Percentiles rank a stretch among this genome's conserved stretches.
Evolutionary conservation across 1,140 invertebrate species (phyloP).

Genomic region (Camponotus floridanus): DNA sequence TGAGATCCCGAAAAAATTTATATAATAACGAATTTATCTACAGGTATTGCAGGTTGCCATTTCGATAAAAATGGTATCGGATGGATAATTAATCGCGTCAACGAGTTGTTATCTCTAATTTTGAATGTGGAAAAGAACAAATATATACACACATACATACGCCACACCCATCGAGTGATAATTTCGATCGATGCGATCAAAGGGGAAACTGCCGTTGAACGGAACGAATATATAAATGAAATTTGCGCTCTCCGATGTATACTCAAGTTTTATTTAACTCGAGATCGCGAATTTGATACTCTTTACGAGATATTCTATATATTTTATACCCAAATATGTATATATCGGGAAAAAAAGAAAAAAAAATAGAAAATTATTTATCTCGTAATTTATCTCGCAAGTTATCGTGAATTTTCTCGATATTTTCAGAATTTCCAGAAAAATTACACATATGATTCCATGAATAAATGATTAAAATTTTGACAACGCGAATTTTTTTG

Average conservation of each 20-base stretch:
- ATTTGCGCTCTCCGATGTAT: background rate
- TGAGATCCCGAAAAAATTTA: no score
- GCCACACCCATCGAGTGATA: constrained; percentile 43
- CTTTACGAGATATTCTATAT: background rate
- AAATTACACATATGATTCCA: background rate
- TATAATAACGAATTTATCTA: no score
- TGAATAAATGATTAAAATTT: background rate
- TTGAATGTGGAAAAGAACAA: background rate
- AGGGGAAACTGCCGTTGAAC: background rate
- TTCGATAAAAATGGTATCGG: background rate
- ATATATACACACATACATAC: background rate
- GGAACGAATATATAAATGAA: background rate
- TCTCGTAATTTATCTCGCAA: background rate
- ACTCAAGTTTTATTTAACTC: background rate
- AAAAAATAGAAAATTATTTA: background rate
- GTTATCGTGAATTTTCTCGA: background rate
- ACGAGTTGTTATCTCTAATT: constrained; percentile 36
- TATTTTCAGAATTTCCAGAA: background rate
- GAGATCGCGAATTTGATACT: background rate
- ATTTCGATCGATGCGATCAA: constrained; percentile 45
- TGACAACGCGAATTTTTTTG: background rate
- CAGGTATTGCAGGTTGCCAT: background rate
- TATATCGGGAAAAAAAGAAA: background rate
- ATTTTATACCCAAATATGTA: background rate
- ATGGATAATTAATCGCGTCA: background rate